phyloP scores from a whole-genome alignment of 2,888 invertebrate species.

The Boloria selene region DNA sequence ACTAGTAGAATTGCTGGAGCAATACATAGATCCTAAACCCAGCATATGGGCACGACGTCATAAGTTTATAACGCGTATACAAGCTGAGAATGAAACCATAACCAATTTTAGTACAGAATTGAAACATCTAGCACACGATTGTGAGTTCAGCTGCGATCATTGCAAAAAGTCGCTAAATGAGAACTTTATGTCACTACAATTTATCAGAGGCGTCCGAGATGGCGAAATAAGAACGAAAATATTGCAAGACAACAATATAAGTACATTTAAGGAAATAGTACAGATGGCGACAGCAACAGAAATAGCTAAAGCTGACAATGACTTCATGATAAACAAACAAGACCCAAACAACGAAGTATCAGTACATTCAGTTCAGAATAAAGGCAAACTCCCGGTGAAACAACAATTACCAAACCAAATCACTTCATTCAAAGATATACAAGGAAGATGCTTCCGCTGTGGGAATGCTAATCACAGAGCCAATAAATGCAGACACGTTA shows the following conservation, averaged over 20 bases:
- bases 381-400: too few species aligned
- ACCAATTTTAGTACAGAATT: not conserved
- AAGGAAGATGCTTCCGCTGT: too few species aligned
- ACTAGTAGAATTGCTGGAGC: conserved; percentile 1
- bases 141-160: conserved; percentile 5
- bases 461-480: too few species aligned
- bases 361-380: too few species aligned
- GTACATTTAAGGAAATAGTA: not conserved
- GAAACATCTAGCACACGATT: not conserved
- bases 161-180: not conserved
- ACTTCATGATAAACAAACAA: too few species aligned
- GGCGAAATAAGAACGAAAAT: not conserved
- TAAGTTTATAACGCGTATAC: not conserved
- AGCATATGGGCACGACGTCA: not conserved
- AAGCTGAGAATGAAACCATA: not conserved
- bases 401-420: too few species aligned
- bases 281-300: conserved; percentile 5
- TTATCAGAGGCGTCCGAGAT: conserved; percentile 6
- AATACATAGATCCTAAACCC: conserved; percentile 4
- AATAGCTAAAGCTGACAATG: not conserved
- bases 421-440: too few species aligned
- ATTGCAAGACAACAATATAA: not conserved
- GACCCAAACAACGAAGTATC: too few species aligned
- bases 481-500: too few species aligned
- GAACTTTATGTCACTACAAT: conserved; percentile 3